phyloP scores from a whole-genome alignment of 2,113 vertebrate species.

The Sapajus apella region DNA sequence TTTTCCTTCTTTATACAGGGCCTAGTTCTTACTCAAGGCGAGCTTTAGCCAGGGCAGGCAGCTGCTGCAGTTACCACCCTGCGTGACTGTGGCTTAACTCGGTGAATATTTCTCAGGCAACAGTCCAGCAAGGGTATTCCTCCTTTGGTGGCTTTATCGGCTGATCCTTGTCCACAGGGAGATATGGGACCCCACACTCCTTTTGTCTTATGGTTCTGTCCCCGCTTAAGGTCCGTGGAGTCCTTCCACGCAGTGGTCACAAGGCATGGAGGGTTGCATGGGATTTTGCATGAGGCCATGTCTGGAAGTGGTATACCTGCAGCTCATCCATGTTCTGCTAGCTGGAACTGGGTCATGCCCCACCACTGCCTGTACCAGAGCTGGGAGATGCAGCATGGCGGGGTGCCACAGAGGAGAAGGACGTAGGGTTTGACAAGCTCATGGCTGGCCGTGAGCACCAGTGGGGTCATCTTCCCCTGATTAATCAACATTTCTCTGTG shows the following conservation, averaged over 20 bases:
- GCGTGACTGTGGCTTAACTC: too few relatives aligned
- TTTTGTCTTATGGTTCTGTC: background rate
- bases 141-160: accelerated
- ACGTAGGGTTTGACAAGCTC: too few relatives aligned
- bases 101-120: background rate
- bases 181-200: background rate
- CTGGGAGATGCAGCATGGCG: background rate
- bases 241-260: background rate
- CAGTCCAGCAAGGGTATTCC: accelerated
- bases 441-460: background rate
- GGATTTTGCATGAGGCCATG: background rate
- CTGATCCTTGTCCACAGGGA: background rate
- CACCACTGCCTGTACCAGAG: background rate
- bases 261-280: accelerated
- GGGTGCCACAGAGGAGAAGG: background rate
- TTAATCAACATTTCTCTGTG: background rate
- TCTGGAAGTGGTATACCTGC: background rate
- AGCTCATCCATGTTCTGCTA: background rate
- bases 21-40: background rate
- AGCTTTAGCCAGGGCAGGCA: background rate
- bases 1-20: background rate
- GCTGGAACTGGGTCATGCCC: background rate
- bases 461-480: too few relatives aligned
- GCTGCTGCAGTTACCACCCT: background rate
- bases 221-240: background rate